Evolutionary conservation across 2,113 vertebrate genomes (phyloP).

Genomic region (Platysternon megacephalum): DNA sequence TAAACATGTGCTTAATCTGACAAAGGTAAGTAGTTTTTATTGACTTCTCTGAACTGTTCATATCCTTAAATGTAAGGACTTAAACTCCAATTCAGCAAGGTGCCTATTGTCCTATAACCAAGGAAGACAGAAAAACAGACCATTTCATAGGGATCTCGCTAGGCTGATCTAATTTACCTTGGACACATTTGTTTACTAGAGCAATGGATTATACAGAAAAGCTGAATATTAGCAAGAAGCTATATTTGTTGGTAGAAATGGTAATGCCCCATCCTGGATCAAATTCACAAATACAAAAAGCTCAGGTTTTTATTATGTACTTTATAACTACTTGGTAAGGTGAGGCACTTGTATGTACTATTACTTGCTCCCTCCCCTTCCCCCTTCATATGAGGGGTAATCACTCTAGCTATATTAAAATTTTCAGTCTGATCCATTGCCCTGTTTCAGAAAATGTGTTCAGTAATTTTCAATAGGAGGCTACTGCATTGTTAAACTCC

Average conservation of each 20-base stretch:
- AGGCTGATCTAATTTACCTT: background rate
- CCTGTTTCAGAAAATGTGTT: background rate
- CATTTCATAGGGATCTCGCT: background rate
- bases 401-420: background rate
- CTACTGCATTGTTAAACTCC: background rate
- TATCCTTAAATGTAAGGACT: background rate
- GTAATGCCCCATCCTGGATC: background rate
- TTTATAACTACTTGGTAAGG: background rate
- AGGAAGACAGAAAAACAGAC: background rate
- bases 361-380: background rate
- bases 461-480: background rate
- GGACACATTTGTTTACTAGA: background rate
- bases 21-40: background rate
- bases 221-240: background rate
- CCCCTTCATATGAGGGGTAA: background rate
- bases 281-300: background rate
- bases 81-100: background rate
- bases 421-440: background rate
- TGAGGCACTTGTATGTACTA: background rate
- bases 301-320: background rate
- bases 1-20: background rate
- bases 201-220: background rate
- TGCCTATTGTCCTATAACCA: background rate
- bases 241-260: background rate
- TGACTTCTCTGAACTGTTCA: background rate